These are phyloP conservation scores for Malurus alboscapulatus DNA, from an alignment of 2,113 vertebrate genomes.

Conservation along the genomic window DNA sequence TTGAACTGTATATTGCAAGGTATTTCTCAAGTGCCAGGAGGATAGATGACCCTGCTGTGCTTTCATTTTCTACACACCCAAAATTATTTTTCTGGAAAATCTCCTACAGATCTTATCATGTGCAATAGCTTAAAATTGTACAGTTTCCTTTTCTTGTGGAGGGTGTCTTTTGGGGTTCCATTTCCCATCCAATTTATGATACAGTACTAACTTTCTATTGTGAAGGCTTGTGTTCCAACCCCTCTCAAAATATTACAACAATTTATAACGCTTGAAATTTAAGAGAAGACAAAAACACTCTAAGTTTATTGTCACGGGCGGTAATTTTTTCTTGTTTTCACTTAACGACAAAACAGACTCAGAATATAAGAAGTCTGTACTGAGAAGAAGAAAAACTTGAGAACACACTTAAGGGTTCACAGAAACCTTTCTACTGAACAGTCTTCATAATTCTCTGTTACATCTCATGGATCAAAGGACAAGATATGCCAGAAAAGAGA, in stretches of 20 bases:
- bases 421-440: background rate
- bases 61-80: constrained; percentile 33
- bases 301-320: background rate
- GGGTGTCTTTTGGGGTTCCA: background rate
- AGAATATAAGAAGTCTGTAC: background rate
- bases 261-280: background rate
- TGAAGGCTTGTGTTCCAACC: background rate
- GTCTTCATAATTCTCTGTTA: background rate
- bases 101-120: background rate
- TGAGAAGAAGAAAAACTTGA: background rate
- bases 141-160: background rate
- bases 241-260: background rate
- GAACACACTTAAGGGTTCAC: background rate
- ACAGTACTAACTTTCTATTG: background rate
- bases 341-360: background rate
- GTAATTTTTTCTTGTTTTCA: background rate
- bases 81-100: constrained; percentile 40
- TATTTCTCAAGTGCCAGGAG: constrained; percentile 30
- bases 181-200: background rate
- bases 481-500: background rate
- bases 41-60: constrained; percentile 7
- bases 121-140: background rate
- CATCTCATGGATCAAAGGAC: constrained; percentile 37
- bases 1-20: constrained; percentile 26
- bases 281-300: background rate